These are phyloP conservation scores for Nyctalus aviator DNA, from an alignment of 2,797 vertebrate species.

Conservation along the genomic window DNA sequence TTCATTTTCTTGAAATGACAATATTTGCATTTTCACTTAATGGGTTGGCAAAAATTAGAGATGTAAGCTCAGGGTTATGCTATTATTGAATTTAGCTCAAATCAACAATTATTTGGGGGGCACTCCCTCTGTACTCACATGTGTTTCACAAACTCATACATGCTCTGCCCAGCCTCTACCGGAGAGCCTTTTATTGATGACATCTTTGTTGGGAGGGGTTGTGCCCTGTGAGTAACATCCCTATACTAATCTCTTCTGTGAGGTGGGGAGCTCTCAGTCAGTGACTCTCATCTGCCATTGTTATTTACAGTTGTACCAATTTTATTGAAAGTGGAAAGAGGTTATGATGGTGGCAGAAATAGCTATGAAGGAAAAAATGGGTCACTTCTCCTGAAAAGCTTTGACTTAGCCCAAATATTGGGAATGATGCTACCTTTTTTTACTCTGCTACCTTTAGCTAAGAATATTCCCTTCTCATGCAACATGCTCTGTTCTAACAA, in stretches of 20 bases:
- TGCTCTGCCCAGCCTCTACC: neutral
- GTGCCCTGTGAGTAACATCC: neutral
- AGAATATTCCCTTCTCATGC: neutral
- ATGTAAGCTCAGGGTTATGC: neutral
- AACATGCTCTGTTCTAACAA: neutral
- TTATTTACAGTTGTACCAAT: neutral
- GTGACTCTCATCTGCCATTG: neutral
- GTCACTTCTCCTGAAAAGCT: neutral
- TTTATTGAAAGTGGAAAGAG: slow-evolving; percentile 9
- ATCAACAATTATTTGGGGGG: neutral
- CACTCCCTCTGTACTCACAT: neutral
- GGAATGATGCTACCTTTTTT: neutral
- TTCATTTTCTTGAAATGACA: slow-evolving; percentile 66
- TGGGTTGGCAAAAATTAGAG: slow-evolving; percentile 60
- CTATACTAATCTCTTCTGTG: neutral
- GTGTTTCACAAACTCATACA: neutral
- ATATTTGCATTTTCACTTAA: slow-evolving; percentile 78
- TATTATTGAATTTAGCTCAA: neutral
- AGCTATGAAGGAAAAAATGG: neutral
- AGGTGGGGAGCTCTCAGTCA: neutral
- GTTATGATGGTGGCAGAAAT: neutral
- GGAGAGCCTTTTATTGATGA: neutral
- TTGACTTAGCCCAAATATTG: neutral
- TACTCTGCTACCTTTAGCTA: neutral
- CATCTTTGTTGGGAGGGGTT: neutral